Percentiles rank a stretch among this genome's conserved stretches.
Evolutionary conservation across 2,113 vertebrate species (phyloP).

Genomic region (Bothrops jararaca): DNA sequence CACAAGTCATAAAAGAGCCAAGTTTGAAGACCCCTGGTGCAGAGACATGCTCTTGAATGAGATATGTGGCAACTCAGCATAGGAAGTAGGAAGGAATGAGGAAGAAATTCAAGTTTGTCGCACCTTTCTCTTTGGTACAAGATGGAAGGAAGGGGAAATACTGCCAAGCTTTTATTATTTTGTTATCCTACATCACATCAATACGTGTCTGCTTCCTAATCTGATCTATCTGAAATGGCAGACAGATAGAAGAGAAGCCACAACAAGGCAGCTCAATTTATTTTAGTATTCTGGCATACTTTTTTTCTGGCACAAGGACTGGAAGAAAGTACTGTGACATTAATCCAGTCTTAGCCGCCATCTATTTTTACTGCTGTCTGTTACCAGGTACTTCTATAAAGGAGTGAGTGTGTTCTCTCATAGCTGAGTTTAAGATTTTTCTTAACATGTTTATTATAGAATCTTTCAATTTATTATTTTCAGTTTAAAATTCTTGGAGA

Average conservation of each 20-base stretch:
- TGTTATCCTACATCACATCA: neutral
- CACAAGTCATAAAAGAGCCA: no score
- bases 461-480: neutral
- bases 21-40: neutral
- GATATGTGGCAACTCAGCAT: neutral
- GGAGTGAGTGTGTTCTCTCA: neutral
- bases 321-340: neutral
- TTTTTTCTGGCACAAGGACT: neutral
- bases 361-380: neutral
- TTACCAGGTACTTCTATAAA: neutral
- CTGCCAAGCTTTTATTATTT: neutral
- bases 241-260: neutral
- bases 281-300: neutral
- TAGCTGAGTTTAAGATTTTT: neutral
- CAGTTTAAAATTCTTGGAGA: neutral
- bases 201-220: neutral
- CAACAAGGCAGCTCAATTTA: neutral
- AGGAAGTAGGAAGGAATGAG: neutral
- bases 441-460: neutral
- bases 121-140: neutral
- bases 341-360: neutral
- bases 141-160: neutral
- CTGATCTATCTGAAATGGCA: neutral
- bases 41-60: neutral
- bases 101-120: neutral